A percentile compares a stretch with the other conserved stretches of the same genome.
phyloP scores from a whole-genome alignment of 2,113 vertebrate species.

The Otus sunia region DNA sequence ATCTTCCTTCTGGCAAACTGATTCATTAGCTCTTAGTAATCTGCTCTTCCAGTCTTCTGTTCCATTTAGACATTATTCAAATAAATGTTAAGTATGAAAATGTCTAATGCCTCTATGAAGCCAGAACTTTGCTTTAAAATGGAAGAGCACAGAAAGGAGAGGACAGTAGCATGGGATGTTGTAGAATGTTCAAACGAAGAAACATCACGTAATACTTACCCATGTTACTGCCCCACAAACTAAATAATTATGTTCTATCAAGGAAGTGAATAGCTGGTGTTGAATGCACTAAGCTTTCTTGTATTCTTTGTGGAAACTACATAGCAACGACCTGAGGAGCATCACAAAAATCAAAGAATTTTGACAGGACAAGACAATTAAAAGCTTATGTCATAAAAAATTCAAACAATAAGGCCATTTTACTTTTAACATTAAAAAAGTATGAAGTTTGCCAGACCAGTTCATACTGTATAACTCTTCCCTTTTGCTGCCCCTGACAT shows the following conservation, averaged over 20 bases:
- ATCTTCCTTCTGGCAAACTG: not conserved
- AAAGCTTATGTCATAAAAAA: not conserved
- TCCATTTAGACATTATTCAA: not conserved
- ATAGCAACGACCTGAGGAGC: not conserved
- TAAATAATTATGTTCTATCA: not conserved
- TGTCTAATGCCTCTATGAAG: not conserved
- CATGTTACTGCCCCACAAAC: not conserved
- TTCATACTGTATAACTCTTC: not conserved
- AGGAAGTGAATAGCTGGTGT: not conserved
- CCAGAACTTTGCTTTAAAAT: not conserved
- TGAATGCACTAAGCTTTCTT: not conserved
- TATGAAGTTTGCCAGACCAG: not conserved
- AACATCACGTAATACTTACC: not conserved
- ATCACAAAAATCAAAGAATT: not conserved
- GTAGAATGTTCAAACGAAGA: not conserved
- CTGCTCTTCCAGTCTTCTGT: not conserved
- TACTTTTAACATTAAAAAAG: not conserved
- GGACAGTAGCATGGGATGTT: not conserved
- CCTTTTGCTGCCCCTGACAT: rapidly evolving
- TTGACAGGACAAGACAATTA: not conserved
- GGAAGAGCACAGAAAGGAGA: not conserved
- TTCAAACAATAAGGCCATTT: not conserved
- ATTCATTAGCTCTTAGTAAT: not conserved
- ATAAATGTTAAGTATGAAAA: not conserved
- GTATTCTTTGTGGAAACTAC: not conserved